phyloP scores from a whole-genome alignment of 2,113 vertebrate species.

The Felis catus region DNA sequence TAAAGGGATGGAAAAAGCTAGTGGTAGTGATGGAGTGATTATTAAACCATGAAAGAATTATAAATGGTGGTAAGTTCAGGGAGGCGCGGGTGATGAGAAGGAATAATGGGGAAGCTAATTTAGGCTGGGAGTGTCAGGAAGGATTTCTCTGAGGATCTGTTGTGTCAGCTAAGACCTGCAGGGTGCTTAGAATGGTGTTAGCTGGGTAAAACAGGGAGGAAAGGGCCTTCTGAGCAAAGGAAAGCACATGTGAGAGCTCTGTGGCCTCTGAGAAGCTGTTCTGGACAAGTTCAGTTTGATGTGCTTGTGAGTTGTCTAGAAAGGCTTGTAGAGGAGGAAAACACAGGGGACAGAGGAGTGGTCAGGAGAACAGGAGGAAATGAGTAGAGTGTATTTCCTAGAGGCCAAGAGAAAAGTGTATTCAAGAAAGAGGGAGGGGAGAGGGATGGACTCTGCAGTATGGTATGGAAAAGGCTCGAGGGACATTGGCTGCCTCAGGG shows the following conservation, averaged over 20 bases:
- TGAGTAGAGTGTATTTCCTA: background rate
- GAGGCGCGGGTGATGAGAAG: background rate
- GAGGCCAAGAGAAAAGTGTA: background rate
- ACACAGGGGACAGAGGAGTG: background rate
- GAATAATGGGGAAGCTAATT: background rate
- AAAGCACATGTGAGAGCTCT: background rate
- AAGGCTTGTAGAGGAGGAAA: background rate
- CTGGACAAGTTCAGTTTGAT: background rate
- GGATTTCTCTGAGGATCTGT: background rate
- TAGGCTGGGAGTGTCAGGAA: background rate
- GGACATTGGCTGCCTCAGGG: background rate
- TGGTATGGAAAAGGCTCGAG: background rate
- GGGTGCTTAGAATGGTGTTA: background rate
- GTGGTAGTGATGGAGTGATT: fast-evolving
- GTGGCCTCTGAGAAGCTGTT: background rate
- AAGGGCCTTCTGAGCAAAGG: background rate
- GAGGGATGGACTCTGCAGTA: too few relatives aligned
- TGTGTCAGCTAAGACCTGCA: background rate
- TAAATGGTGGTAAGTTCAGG: too few relatives aligned
- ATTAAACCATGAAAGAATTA: background rate
- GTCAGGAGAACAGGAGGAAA: background rate
- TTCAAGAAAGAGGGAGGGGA: background rate
- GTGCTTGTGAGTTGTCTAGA: background rate
- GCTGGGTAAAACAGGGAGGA: background rate
- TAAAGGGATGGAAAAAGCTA: background rate